Evolutionary conservation across 2,797 vertebrate species (phyloP), one percentile per base, ranked within the genome.

Genomic region (Chelon auratus): DNA sequence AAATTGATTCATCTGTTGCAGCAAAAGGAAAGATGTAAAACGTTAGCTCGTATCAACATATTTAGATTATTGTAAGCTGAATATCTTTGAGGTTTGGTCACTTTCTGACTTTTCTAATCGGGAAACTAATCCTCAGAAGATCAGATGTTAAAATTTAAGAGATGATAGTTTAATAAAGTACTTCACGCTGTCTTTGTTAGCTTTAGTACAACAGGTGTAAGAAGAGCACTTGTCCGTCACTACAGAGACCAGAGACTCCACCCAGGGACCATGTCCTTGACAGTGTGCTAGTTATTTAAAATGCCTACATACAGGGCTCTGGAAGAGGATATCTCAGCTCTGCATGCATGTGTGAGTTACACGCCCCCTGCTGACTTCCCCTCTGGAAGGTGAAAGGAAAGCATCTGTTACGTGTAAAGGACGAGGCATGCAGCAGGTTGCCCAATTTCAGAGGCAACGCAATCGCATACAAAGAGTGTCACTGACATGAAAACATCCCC

Each of bases 171-270:
- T 26, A 26, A 26, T 26, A 26, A 26, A 26, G 24, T 4, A 26
- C 24, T 26, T 26, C 24, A 26, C 24, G 4, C 24, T 40, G 39
- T 3, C 11, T 40, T 13, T 3, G 9, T 57, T 58, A 50, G 33
- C 26, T 50, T 58, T 26, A 58, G 55, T 39, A 50, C n/a, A 70
- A 60, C 18, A 71, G 56, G 42, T 53, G n/a, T 59, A 7, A n/a
- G 9, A 17, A 56, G 40, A 42, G 39, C 22, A 33, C 8, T 17
- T 55, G 30, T 9, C n/a, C 39, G 17, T 20, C 22, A 22, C 30
- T 13, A 48, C 37, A 60, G 22, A 64, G 5, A 17, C 9, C 33
- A 9, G 22, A 24, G 26, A 14, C 9, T 26, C 43, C 11, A 57
- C 15, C 15, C 6, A n/a, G 24, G n/a, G 11, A 30, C 20, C 9